phyloP scores from a whole-genome alignment of 2,888 invertebrate species.

The Heliconius hortense region DNA sequence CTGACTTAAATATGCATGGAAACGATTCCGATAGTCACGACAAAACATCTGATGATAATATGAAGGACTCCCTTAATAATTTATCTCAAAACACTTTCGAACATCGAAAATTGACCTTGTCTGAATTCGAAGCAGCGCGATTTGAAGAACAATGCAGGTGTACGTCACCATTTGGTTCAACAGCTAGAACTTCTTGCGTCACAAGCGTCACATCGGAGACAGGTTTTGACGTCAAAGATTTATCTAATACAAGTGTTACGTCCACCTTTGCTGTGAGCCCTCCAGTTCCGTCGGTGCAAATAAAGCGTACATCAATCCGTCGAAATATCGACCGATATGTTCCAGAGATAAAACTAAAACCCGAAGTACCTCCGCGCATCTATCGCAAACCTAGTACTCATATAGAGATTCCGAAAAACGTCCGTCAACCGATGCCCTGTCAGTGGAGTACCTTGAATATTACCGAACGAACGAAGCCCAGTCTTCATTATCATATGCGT shows the following conservation, averaged over 20 bases:
- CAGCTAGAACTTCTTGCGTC: constrained; percentile 85
- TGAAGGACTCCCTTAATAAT: constrained; percentile 59
- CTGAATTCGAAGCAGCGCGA: constrained; percentile 82
- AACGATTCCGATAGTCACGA: constrained; percentile 70
- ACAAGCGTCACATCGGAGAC: constrained; percentile 82
- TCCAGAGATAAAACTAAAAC: constrained; percentile 72
- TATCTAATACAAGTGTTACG: constrained; percentile 77
- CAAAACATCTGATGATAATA: constrained; percentile 55
- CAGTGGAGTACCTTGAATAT: constrained; percentile 79
- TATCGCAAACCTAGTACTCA: constrained; percentile 76
- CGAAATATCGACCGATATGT: constrained; percentile 70
- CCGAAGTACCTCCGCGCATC: constrained; percentile 73
- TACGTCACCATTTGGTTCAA: constrained; percentile 88
- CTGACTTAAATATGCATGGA: constrained; percentile 82
- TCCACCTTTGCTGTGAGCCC: constrained; percentile 74
- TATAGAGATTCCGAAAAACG: constrained; percentile 75
- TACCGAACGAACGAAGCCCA: constrained; percentile 73
- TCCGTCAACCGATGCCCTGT: constrained; percentile 65
- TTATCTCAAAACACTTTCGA: constrained; percentile 60
- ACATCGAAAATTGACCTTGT: constrained; percentile 74
- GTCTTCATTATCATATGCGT: constrained; percentile 78
- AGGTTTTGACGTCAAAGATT: constrained; percentile 79
- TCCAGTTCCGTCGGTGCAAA: constrained; percentile 72
- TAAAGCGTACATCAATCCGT: constrained; percentile 77
- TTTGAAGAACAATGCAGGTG: constrained; percentile 88